phyloP scores from a whole-genome alignment of 2,888 invertebrate genomes.

The Lydus trimaculatus region DNA sequence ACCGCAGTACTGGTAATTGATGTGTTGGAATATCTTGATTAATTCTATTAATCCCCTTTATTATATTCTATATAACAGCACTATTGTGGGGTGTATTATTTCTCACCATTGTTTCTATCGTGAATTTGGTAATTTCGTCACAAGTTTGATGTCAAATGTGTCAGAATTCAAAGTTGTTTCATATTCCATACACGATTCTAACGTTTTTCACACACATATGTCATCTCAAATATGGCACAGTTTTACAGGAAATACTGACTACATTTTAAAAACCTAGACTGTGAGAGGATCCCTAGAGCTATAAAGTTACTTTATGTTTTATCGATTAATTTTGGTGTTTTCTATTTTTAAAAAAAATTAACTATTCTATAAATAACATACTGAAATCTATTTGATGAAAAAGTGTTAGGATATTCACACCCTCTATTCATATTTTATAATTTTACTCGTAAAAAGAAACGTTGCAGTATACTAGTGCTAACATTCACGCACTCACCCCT shows the following conservation, averaged over 20 bases:
- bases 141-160: background rate
- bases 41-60: slow-evolving; percentile 42
- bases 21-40: slow-evolving; percentile 46
- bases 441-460: slow-evolving; percentile 29
- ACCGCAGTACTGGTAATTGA: slow-evolving; percentile 37
- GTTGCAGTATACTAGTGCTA: slow-evolving; percentile 19
- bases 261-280: slow-evolving; percentile 17
- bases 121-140: background rate
- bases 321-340: background rate
- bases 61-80: slow-evolving; percentile 33
- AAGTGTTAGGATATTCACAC: background rate
- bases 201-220: slow-evolving; percentile 31
- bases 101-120: slow-evolving; percentile 13
- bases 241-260: slow-evolving; percentile 23
- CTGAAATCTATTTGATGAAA: background rate
- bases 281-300: background rate
- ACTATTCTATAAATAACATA: background rate
- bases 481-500: slow-evolving; percentile 37
- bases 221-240: slow-evolving; percentile 26
- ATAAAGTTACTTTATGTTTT: background rate
- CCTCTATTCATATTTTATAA: slow-evolving; percentile 39
- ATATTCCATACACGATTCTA: slow-evolving; percentile 26
- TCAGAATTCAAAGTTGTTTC: slow-evolving; percentile 3
- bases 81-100: slow-evolving; percentile 18
- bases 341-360: background rate